Evolutionary conservation across 2,888 invertebrate genomes (phyloP), one percentile per base, ranked within the genome.

Genomic region (Pristionchus fissidentatus): DNA sequence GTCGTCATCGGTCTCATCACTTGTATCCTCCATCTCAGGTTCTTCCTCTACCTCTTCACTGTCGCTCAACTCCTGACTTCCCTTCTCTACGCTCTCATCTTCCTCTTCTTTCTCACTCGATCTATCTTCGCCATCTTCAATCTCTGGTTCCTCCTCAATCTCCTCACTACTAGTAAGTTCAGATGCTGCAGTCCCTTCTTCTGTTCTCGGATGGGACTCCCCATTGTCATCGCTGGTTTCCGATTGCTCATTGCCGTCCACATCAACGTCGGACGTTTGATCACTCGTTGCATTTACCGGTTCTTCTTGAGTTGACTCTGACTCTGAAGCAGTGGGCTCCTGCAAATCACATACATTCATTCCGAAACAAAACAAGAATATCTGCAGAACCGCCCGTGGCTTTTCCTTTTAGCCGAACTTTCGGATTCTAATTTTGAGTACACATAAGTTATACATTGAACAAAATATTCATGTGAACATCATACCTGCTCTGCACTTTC

Each of bases 21-120:
- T 35, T 35, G 10, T 35, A 35, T 52, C 62, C 7, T 26, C 13
- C 5, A 62, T 26, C 29, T 62, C 62, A 4, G 35, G 35, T 35
- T 35, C 62, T 62, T 62, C 62, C 35, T 62, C 62, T 3, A 62
- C 35, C 13, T 62, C 62, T n/a, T 32, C 62, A 62, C 62, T 62
- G 2, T 10, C 19, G 10, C 46, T 46, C 46, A 46, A 46, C 10
- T 15, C 46, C n/a, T 55, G n/a, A 4, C n/a, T 55, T 55, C 55
- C n/a, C 55, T 22, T 55, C 55, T 46, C 46, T 15, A 46, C n/a
- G n/a, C n/a, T n/a, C n/a, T 46, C 46, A 46, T 8, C 46, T 10
- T 46, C 15, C 22, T 55, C 55, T 22, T 55, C 55, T 13, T 55
- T n/a, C 15, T 7, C 46, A 46, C 15, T 46, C 46, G 46, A 46